These are phyloP conservation scores for Sanderia malayensis DNA, from an alignment of 30 jellyfish, hydroid and myxozoan genomes.

Conservation along the genomic window DNA sequence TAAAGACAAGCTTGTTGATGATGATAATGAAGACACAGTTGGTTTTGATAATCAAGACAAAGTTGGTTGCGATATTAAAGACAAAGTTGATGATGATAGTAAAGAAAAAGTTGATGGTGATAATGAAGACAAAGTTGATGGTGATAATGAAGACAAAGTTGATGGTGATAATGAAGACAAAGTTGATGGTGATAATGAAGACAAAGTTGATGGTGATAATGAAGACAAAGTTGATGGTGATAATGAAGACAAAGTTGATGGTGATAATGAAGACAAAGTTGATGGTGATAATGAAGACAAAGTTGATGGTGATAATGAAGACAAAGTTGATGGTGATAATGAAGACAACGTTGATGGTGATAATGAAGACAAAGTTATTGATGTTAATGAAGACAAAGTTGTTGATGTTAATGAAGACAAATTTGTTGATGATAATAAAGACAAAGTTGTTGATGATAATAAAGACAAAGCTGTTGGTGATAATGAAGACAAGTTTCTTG, in stretches of 20 bases:
- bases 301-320: neutral
- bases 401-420: no score
- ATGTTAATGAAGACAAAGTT: neutral
- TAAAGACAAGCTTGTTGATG: neutral
- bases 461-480: no score
- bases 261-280: neutral
- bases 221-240: neutral
- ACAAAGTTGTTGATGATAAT: no score
- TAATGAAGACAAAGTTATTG: neutral
- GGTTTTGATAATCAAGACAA: neutral
- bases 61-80: neutral
- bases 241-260: neutral
- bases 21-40: neutral
- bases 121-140: neutral
- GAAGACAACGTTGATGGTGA: neutral
- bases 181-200: constrained; percentile 9
- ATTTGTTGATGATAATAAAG: no score
- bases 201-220: neutral
- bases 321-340: neutral
- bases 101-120: constrained; percentile 5
- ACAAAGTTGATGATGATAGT: neutral
- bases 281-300: neutral
- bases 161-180: constrained; percentile 1
- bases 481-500: no score
- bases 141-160: neutral